Evolutionary conservation across 1,140 invertebrate genomes (phyloP).

Genomic region (Halictus rubicundus): DNA sequence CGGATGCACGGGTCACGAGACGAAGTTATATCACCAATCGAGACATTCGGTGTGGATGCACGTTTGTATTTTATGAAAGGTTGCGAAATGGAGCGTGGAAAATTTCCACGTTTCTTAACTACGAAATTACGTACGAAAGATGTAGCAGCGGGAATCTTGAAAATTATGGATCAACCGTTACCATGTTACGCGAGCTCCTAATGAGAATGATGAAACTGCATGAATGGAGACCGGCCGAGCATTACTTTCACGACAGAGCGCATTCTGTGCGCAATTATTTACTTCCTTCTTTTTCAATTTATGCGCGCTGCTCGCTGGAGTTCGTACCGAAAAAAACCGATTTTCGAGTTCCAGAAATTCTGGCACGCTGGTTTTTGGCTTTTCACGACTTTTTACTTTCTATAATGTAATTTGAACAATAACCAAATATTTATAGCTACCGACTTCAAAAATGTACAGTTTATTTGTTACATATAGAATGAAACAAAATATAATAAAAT

Average conservation of each 20-base stretch:
- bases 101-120: not conserved
- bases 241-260: not conserved
- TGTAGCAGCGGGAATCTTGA: not conserved
- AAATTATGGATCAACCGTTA: not conserved
- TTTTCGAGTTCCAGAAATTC: no score
- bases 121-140: not conserved
- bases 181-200: not conserved
- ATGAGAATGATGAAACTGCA: not conserved
- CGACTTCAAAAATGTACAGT: no score
- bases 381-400: no score
- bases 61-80: not conserved
- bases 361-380: no score
- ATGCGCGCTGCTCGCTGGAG: not conserved
- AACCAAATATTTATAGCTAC: no score
- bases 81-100: not conserved
- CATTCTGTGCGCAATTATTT: not conserved
- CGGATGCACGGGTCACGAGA: not conserved
- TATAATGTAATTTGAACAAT: no score
- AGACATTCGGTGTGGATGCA: not conserved
- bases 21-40: not conserved
- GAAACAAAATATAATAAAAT: no score
- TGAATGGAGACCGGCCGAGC: not conserved
- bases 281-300: not conserved
- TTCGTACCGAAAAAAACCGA: no score
- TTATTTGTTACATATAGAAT: no score